A percentile compares a stretch with the other conserved stretches of the same genome.
Conservation (phyloP, 2,888 invertebrate species). For the Drosophila paucipuncta region DNA sequence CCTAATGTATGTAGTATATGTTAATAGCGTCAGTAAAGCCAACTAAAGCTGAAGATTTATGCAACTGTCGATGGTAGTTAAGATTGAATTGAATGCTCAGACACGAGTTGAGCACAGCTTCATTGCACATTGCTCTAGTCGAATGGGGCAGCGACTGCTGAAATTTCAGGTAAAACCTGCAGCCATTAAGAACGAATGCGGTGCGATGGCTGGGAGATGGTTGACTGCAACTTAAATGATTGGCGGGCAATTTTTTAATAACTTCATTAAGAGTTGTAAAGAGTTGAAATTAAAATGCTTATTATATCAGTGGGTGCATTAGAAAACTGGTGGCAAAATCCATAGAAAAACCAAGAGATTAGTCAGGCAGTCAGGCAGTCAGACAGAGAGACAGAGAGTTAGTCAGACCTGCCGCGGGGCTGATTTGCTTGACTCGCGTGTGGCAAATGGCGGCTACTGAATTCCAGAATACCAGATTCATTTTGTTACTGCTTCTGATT, state of each 20-base stretch:
- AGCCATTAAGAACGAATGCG: constrained; percentile 41
- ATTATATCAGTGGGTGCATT: constrained; percentile 51
- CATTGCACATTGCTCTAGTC: constrained; percentile 56
- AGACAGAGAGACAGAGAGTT: neutral
- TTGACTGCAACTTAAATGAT: constrained; percentile 60
- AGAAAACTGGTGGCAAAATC: constrained; percentile 22
- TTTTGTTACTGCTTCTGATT: constrained; percentile 30
- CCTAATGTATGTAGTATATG: constrained; percentile 7
- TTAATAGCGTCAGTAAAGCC: neutral
- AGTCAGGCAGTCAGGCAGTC: neutral
- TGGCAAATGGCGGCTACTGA: constrained; percentile 74
- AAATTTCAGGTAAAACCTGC: constrained; percentile 42
- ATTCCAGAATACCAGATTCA: constrained; percentile 37
- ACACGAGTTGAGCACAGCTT: constrained; percentile 71
- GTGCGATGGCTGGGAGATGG: constrained; percentile 31
- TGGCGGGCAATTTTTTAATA: constrained; percentile 77
- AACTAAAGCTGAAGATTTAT: constrained; percentile 70
- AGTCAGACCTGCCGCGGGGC: constrained; percentile 14
- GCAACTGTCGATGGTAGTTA: constrained; percentile 74
- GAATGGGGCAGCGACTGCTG: constrained; percentile 47
- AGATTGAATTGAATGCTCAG: constrained; percentile 81
- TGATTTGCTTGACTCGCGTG: constrained; percentile 65
- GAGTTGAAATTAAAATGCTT: constrained; percentile 64
- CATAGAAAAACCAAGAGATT: constrained; percentile 19
- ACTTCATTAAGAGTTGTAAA: constrained; percentile 70